These are phyloP conservation scores for Heliconius sara DNA, from an alignment of 2,888 invertebrate genomes.

Conservation along the genomic window DNA sequence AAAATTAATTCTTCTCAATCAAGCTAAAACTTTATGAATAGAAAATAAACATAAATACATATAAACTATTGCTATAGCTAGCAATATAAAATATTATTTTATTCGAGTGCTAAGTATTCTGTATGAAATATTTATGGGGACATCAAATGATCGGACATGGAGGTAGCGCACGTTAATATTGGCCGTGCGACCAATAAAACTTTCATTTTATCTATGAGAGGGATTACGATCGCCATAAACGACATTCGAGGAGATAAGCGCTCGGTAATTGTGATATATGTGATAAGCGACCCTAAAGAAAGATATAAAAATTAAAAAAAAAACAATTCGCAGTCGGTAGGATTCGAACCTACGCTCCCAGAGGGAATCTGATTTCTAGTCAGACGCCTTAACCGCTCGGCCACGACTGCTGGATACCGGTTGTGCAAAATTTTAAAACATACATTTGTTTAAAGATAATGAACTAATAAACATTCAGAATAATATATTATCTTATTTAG, in stretches of 20 bases:
- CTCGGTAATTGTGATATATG: conserved; percentile 35
- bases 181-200: conserved; percentile 39
- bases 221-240: conserved; percentile 42
- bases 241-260: conserved; percentile 40
- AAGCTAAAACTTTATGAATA: not conserved
- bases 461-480: not conserved
- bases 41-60: not conserved
- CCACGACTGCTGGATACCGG: conserved; percentile 85
- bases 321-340: conserved; percentile 88
- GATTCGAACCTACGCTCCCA: conserved; percentile 96
- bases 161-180: conserved; percentile 41
- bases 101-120: conserved; percentile 29
- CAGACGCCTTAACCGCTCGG: conserved; percentile 95
- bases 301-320: conserved; percentile 2
- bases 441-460: not conserved
- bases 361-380: conserved; percentile 96
- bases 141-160: conserved; percentile 43
- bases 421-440: not conserved
- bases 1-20: not conserved
- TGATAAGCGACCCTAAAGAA: conserved; percentile 27
- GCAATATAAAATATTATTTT: conserved; percentile 13
- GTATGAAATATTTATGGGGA: conserved; percentile 37
- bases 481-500: not conserved
- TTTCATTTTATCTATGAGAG: conserved; percentile 39
- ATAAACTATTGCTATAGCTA: not conserved